Evolutionary conservation across 2,113 vertebrate genomes (phyloP), one percentile per base, ranked within the genome.

Genomic region (Plectropomus leopardus): DNA sequence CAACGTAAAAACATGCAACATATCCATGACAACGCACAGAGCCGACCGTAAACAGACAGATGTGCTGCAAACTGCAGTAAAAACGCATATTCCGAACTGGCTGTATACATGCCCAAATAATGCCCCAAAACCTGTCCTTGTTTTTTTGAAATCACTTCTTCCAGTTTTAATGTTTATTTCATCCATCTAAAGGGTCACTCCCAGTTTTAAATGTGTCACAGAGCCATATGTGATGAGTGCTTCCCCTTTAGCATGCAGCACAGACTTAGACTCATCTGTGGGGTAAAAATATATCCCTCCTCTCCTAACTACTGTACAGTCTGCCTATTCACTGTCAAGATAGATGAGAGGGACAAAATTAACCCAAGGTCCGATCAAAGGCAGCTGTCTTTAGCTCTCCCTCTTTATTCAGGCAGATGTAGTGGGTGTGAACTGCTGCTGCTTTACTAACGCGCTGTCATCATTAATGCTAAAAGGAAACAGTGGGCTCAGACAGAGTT

Each of bases 311-410:
- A 44, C 59, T 63, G 53, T 68, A 36, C 61, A 19, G 58, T 78
- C 65, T 70, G 51, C 34, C 21, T 67, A 24, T 26, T 78, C 28
- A 24, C 80, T 65, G 61, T 76, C 53, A 42, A 34, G 21, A 86
- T 51, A 67, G 45, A 77, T 61, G 60, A 67, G 48, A 45, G 48
- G 51, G 77, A 54, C 74, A 60, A 64, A 80, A 80, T 82, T 86
- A 86, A 42, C 79, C 59, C 71, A 66, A 65, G 50, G 73, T 70
- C 70, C 50, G 71, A 84, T 82, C 70, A 78, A 79, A 85, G 61
- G 66, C 89, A 83, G 80, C 70, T 60, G 84, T 51, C 70, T 75
- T 34, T 2, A 44, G 23, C 72, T 63, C 6, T 76, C 51, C 53
- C 55, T 30, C 75, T 72, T 40, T 45, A 58, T 21, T 68, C 34